Evolutionary conservation across 2,888 invertebrate species (phyloP).

Genomic region (Lottia gigantea): DNA sequence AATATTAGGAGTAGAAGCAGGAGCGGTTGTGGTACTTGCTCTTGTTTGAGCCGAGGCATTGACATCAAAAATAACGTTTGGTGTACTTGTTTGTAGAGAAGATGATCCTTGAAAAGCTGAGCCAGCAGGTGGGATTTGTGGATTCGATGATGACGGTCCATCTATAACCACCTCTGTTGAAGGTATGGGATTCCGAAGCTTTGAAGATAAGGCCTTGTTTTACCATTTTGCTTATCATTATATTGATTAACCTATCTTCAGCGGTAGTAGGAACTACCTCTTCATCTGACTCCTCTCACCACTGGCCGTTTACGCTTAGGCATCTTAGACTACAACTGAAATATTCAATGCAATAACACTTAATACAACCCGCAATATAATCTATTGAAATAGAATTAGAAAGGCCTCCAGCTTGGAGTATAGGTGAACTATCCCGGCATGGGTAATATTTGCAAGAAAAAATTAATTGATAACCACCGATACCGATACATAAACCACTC

Average conservation of each 20-base stretch:
- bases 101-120: neutral
- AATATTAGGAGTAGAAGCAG: too few relatives aligned
- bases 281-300: neutral
- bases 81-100: neutral
- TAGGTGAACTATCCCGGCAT: too few relatives aligned
- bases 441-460: too few relatives aligned
- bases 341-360: too few relatives aligned
- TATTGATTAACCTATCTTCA: neutral
- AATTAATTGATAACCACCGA: too few relatives aligned
- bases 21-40: too few relatives aligned
- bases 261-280: neutral
- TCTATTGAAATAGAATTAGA: too few relatives aligned
- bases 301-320: neutral
- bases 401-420: too few relatives aligned
- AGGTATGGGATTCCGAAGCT: neutral
- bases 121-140: neutral
- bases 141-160: neutral
- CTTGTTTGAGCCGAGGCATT: neutral
- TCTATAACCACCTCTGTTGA: too few relatives aligned
- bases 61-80: neutral
- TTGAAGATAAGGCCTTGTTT: neutral
- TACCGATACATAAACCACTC: neutral
- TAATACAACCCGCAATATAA: too few relatives aligned
- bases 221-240: neutral
- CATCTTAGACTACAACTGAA: neutral